phyloP scores from a whole-genome alignment of 2,113 vertebrate species.

The Actinemys pallida region DNA sequence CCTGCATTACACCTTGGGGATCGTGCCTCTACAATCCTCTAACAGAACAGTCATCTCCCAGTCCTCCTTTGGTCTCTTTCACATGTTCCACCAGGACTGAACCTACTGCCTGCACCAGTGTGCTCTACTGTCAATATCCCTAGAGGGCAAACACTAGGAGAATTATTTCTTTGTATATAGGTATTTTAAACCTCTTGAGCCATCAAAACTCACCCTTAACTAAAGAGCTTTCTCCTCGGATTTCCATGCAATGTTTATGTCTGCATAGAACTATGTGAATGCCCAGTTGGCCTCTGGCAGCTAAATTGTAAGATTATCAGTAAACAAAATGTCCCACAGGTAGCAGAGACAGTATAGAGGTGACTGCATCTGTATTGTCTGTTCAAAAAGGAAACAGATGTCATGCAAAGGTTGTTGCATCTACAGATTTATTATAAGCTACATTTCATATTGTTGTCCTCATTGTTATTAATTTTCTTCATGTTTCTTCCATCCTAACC shows the following conservation, averaged over 20 bases:
- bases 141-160: background rate
- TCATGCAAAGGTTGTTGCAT: background rate
- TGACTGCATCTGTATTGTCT: background rate
- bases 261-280: background rate
- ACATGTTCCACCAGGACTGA: background rate
- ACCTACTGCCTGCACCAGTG: background rate
- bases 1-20: background rate
- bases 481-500: slow-evolving; percentile 27
- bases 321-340: background rate
- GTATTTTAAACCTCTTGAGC: background rate
- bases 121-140: background rate
- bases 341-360: background rate
- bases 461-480: background rate
- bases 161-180: background rate
- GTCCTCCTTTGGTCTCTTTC: too few species aligned
- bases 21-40: background rate
- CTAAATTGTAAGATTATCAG: background rate
- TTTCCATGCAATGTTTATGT: background rate
- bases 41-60: background rate
- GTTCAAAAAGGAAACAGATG: background rate
- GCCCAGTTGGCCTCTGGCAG: background rate
- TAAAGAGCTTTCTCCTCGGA: background rate
- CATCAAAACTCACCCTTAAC: background rate
- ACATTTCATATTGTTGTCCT: background rate
- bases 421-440: background rate